Evolutionary conservation across 2,797 vertebrate genomes (phyloP).

Genomic region (Gallirallus australis): DNA sequence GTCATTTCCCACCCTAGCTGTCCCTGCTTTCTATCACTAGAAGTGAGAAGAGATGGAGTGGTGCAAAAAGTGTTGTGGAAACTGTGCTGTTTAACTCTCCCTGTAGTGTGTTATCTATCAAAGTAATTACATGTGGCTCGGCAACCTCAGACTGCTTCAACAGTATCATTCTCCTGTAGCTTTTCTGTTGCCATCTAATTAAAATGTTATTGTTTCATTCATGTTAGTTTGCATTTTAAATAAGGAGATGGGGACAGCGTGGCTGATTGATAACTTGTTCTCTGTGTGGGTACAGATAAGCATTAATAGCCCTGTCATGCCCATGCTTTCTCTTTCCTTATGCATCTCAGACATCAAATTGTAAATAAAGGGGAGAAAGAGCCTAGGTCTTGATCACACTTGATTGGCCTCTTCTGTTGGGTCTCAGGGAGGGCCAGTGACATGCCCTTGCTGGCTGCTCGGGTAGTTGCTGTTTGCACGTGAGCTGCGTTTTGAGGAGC

Average conservation of each 20-base stretch:
- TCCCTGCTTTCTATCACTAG: neutral
- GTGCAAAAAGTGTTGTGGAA: neutral
- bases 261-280: conserved; percentile 2
- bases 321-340: neutral
- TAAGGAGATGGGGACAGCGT: neutral
- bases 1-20: neutral
- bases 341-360: neutral
- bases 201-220: conserved; percentile 46
- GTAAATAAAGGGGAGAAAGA: neutral
- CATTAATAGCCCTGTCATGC: conserved; percentile 15
- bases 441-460: neutral
- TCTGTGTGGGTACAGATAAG: neutral
- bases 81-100: neutral
- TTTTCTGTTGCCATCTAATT: conserved; percentile 46
- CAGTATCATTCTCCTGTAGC: neutral
- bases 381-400: neutral
- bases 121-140: neutral
- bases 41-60: neutral
- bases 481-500: neutral
- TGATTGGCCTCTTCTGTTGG: neutral
- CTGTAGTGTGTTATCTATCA: neutral
- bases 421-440: neutral
- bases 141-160: neutral
- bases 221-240: conserved; percentile 18
- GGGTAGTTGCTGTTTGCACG: neutral